A percentile compares a stretch with the other conserved stretches of the same genome.
Conservation (phyloP, 2,113 vertebrate genomes). For the Sminthopsis crassicaudata region DNA sequence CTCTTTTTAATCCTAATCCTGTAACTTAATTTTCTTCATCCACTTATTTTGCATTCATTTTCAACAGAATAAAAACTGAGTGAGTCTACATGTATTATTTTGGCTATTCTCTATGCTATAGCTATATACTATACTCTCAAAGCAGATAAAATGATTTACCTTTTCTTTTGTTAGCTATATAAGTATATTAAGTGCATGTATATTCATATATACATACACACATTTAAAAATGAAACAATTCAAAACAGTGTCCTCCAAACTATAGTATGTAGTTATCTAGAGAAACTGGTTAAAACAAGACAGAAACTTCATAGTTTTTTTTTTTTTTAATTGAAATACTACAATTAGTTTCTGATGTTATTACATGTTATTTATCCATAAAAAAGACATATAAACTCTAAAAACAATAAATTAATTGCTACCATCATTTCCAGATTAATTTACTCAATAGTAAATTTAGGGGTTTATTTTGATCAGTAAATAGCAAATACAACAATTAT, state of each 20-base stretch:
- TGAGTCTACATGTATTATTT: slow-evolving; percentile 8
- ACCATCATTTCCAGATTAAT: not conserved
- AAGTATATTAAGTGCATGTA: not conserved
- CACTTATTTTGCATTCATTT: not conserved
- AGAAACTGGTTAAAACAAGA: slow-evolving; percentile 20
- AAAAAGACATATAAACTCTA: not conserved
- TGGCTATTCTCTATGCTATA: too few species aligned
- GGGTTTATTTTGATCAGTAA: not conserved
- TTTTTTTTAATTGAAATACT: not conserved
- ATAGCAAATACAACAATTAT: accelerated
- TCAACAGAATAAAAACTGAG: not conserved
- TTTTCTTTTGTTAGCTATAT: slow-evolving; percentile 9
- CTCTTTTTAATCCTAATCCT: too few species aligned
- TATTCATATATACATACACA: too few species aligned
- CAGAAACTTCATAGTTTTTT: not conserved
- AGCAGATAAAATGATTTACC: not conserved
- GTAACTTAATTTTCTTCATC: too few species aligned
- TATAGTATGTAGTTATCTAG: not conserved
- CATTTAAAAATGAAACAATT: not conserved
- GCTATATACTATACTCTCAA: not conserved
- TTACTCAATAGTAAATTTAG: not conserved
- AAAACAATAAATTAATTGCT: not conserved
- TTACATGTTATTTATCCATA: not conserved
- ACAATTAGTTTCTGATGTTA: not conserved
- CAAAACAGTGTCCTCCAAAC: not conserved